Base-by-base conservation (phyloP, 2,113 vertebrate genomes). In the Natator depressus region DNA sequence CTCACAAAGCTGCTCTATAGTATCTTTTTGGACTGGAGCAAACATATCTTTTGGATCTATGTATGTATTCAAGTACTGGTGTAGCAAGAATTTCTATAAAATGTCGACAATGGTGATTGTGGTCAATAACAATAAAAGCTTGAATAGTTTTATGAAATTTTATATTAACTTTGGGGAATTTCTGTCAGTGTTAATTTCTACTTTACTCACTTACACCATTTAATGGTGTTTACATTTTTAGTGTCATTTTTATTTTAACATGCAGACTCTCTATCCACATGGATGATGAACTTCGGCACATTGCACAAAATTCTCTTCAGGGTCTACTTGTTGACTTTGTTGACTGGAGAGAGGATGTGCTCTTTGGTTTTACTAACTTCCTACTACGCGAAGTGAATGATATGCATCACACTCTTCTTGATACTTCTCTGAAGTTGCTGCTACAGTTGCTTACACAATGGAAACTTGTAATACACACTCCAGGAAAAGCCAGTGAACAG, bases 221-320 rank as follows among this genome's bases (percentile, higher is more conserved):
- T 85, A 89, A 87, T 11, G 38, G 6, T 72, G n/a, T 42, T 89
- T 75, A 51, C 22, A 14, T 78, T 17, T 80, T 86, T 54, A 31
- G 87, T 87, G 75, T 91, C 65, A 47, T 19, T 29, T 87, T 81
- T 88, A 16, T 92, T 88, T 93, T 27, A 12, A 59, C 82, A 79
- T 85, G 2, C 95, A 99, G 99, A 93, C 98, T 99, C 6, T 99
- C 99, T 2, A 99, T 99, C 89, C 99, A 99, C 94, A 99, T 99
- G 99, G 99, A 99, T 69, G 99, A 99, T 95, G 99, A 99, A 91
- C 99, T 99, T 79, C 98, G 99, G n/a, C 99, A 99, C 46, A 99
- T 99, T 95, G 99, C 99, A 80, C 99, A 99, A 97, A 99, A 99
- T 93, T 99, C 99, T 94, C 98, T 99, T 90, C 99, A 99, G 98